A percentile compares a stretch with the other conserved stretches of the same genome.
phyloP scores from a whole-genome alignment of 2,113 vertebrate species.

The Pelecanoides urinatrix region DNA sequence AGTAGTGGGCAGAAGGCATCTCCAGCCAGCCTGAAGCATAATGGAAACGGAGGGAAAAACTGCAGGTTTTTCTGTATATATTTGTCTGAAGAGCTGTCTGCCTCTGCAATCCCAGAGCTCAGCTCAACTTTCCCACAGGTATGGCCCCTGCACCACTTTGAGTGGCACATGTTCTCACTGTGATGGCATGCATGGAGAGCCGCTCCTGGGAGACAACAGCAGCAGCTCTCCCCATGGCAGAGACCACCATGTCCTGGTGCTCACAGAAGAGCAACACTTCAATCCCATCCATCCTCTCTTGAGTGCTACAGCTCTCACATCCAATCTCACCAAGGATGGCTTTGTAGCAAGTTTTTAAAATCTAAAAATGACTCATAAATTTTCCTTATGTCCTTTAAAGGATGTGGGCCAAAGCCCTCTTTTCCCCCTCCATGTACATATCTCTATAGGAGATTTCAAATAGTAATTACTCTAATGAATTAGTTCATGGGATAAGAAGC shows the following conservation, averaged over 20 bases:
- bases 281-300: background rate
- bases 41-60: background rate
- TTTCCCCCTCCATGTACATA: background rate
- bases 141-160: background rate
- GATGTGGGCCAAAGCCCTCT: background rate
- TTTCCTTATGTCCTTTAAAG: background rate
- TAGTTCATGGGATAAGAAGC: background rate
- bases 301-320: background rate
- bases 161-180: background rate
- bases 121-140: background rate
- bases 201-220: background rate
- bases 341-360: background rate
- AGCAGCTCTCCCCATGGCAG: background rate
- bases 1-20: background rate
- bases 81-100: no score
- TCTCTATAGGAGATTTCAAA: conserved; percentile 24
- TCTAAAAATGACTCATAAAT: background rate
- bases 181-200: accelerated
- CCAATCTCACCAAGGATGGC: background rate
- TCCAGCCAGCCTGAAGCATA: background rate
- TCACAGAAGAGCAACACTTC: background rate
- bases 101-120: no score
- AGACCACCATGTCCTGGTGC: background rate
- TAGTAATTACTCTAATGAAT: conserved; percentile 24
- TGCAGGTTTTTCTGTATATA: no score